Base-by-base conservation (phyloP, 1,140 invertebrate genomes). In the Centruroides sculpturatus region DNA sequence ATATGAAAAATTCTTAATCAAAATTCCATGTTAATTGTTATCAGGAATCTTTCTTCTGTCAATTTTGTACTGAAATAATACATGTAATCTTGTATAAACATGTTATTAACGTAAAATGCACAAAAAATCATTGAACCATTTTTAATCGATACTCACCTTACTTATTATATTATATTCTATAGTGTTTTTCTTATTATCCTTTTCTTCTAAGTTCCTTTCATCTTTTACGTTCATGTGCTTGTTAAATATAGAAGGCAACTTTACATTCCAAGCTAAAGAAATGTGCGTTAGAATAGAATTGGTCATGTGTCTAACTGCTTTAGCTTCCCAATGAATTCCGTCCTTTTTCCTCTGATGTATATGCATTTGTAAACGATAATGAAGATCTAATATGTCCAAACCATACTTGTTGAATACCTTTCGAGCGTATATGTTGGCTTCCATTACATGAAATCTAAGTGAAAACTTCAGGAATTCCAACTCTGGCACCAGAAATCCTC, bases 351-450 rank as follows among this genome's bases (percentile, higher is more conserved):
- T 49, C 10, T 47, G 66, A 47, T 72, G 66, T 50, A 72, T 64
- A 47, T 72, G 67, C 65, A 71, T 66, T 13, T 66, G 67, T 51
- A 79, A 68, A 61, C 76, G 71, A 60, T 73, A 77, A 67, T 80
- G 77, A 5, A 77, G 61, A 67, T 80, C 78, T 9, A 80, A 61
- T 1, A 79, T 70, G 68, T 79, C 76, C 63, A 70, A 73, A 8
- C 73, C 72, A 66, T 73, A 66, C 4, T 68, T 56, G 3, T 63
- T 65, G 7, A 73, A 52, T 13, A 73, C 60, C 49, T 75, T 64
- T 13, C 63, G 48, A 41, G 73, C 73, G 68, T 68, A 78, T 56
- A 69, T 68, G 66, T 80, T 80, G 1, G 76, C 77, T 67, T 77
- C 75, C 60, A 78, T 63, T 8, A 80, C 72, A 57, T 79, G 76